Base-by-base conservation (phyloP, 2,888 invertebrate species). In the Salpingus planirostris region DNA sequence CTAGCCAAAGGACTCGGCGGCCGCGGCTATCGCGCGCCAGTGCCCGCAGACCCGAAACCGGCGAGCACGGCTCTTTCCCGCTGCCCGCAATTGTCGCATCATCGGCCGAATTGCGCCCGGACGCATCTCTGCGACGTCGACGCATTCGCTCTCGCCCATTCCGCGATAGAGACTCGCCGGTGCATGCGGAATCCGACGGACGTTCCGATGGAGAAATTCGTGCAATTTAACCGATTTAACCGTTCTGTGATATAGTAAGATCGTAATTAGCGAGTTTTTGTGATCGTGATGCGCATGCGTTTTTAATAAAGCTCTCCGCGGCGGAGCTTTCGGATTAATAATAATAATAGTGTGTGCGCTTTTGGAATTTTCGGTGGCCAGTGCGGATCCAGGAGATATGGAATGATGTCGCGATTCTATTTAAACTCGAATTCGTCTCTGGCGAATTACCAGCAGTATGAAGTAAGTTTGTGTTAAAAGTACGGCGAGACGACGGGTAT, bases 331-430 rank as follows among this genome's bases (percentile, higher is more conserved):
- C n/a, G n/a, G n/a, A n/a, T n/a, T n/a, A n/a, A n/a, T n/a, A n/a
- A n/a, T n/a, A n/a, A n/a, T n/a, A n/a, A n/a, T n/a, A n/a, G n/a
- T n/a, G n/a, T n/a, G n/a, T n/a, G n/a, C n/a, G n/a, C n/a, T n/a
- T n/a, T n/a, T n/a, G n/a, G n/a, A n/a, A n/a, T 43, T 43, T 33
- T 31, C 25, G 28, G 24, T 24, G 12, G 4, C 5, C 10, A 23
- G 27, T 38, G 28, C 12, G 6, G 22, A 11, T 13, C 27, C 36
- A 39, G 38, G 41, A 44, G 47, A 40, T 49, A 60, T 61, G 64
- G 60, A 60, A 64, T 62, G 62, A 63, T 62, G 63, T 62, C 63
- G 46, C 54, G 62, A 37, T 63, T 64, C 47, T 62, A 62, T 52
- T 51, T 62, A 33, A 64, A 64, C 51, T 60, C 64, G 27, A 64